Conservation (phyloP, 2,113 vertebrate species). For the Sylvia atricapilla region DNA sequence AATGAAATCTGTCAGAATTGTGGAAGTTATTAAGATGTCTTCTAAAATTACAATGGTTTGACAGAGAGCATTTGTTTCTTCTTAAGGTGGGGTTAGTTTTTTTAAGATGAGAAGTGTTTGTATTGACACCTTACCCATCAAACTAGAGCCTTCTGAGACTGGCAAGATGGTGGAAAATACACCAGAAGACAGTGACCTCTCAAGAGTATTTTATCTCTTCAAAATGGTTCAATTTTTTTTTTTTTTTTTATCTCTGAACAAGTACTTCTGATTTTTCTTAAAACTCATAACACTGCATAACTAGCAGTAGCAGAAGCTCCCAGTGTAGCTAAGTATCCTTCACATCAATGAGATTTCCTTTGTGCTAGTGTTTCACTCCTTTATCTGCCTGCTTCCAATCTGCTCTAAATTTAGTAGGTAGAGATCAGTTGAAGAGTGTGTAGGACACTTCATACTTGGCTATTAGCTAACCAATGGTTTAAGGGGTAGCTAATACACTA, state of each 20-base stretch:
- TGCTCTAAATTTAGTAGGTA: constrained; percentile 79
- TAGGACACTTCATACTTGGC: constrained; percentile 60
- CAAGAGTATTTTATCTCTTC: not conserved
- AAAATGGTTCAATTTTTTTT: not conserved
- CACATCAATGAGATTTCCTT: constrained; percentile 8
- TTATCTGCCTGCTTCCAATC: constrained; percentile 23
- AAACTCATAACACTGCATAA: fast-evolving
- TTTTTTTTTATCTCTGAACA: not conserved
- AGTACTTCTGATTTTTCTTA: not conserved
- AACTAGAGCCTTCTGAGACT: not conserved
- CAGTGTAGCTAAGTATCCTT: not conserved
- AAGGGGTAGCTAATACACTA: constrained; percentile 52
- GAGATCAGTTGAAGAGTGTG: constrained; percentile 76
- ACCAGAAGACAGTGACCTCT: not conserved
- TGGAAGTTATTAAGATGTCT: not conserved
- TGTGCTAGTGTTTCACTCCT: not conserved
- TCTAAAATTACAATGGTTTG: not conserved
- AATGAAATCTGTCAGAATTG: not conserved
- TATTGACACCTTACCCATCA: fast-evolving
- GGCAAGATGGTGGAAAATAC: not conserved
- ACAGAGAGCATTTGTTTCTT: not conserved
- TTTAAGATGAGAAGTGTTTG: not conserved
- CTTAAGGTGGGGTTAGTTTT: not conserved
- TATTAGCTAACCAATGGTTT: constrained; percentile 54
- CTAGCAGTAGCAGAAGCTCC: not conserved